Evolutionary conservation across 2,113 vertebrate species (phyloP).

Genomic region (Sceloporus tristichus): DNA sequence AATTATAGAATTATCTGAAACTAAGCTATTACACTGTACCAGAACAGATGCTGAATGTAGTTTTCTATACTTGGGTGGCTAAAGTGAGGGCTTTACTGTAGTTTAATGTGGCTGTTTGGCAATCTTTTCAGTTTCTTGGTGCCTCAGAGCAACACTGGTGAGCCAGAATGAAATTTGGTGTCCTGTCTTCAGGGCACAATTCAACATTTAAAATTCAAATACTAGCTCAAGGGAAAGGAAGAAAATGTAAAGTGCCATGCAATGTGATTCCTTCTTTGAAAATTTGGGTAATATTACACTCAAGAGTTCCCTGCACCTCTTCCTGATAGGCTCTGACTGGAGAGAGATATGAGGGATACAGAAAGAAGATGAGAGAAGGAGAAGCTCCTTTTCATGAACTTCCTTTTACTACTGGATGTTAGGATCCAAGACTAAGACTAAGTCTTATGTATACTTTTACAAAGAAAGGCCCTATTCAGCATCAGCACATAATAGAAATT

Average conservation of each 20-base stretch:
- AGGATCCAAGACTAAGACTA: background rate
- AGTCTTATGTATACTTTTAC: too few relatives aligned
- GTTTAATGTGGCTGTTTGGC: background rate
- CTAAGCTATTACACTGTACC: background rate
- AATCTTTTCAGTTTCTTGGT: background rate
- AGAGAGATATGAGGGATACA: background rate
- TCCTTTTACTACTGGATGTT: background rate
- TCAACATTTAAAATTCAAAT: background rate
- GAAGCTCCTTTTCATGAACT: background rate
- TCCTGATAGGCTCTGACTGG: background rate
- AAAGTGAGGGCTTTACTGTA: background rate
- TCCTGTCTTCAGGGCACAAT: background rate
- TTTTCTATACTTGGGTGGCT: background rate
- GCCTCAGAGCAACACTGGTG: background rate
- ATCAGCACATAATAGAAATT: background rate
- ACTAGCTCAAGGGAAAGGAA: background rate
- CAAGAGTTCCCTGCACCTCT: background rate
- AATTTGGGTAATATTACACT: background rate
- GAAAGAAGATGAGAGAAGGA: too few relatives aligned
- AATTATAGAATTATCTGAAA: constrained; percentile 9
- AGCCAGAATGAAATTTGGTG: background rate
- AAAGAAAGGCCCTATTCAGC: too few relatives aligned
- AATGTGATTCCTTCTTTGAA: background rate
- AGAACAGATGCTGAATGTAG: background rate
- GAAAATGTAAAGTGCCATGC: background rate